Base-by-base conservation (phyloP, 2,888 invertebrate genomes). In the Laothoe populi region DNA sequence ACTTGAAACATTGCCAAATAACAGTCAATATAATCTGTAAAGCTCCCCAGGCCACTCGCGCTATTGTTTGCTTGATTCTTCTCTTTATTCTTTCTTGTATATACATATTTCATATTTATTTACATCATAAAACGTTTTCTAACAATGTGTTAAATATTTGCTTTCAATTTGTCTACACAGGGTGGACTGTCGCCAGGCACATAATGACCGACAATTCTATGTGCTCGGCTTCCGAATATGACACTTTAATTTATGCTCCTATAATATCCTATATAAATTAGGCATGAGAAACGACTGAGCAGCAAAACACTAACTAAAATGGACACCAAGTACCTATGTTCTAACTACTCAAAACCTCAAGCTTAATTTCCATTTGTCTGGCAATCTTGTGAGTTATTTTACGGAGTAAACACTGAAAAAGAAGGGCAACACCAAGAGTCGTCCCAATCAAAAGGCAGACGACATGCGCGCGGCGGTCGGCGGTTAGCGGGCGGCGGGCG, bases 371-470 rank as follows among this genome's bases (percentile, higher is more conserved):
- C 40, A 57, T 57, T 58, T 58, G 38, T 60, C 49, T 60, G 24
- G n/a, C 23, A 58, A 58, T 59, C 21, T 58, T 49, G 38, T 57
- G 35, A 48, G 13, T 49, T 49, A 4, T 62, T 59, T 57, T 19
- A 59, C 13, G 24, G 19, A 45, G 38, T 58, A 72, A 74, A 73
- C 66, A 70, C 44, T 60, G 57, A 65, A 48, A 64, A 61, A 26
- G 62, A 67, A 68, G 70, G 81, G 85, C 81, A 86, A 83, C 84
- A 82, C 78, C 64, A n/a, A 73, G 70, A 68, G 67, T 67, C 68
- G 65, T 67, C 65, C 67, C 71, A 72, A 71, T 73, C 70, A 72
- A 73, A 75, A 69, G 65, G 57, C 38, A 31, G 46, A 44, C 40
- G 58, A 62, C 57, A 69, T 81, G 82, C 82, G 82, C 81, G 82